Base-by-base conservation (phyloP, 2,888 invertebrate species). In the Steromphala cineraria region DNA sequence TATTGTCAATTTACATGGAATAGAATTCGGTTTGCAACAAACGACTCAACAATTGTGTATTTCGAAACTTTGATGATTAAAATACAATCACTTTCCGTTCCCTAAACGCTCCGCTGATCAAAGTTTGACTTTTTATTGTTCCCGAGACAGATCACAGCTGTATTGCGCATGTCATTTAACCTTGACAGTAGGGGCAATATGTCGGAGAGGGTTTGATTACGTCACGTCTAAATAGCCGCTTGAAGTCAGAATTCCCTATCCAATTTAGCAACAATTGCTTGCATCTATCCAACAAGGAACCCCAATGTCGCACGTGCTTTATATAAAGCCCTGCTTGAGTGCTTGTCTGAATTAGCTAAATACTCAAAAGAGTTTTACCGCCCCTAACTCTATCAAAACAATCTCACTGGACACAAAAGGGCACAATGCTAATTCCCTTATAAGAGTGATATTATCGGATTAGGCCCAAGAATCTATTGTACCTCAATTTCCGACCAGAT, bases 381-480 rank as follows among this genome's bases (percentile, higher is more conserved):
- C 36, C 36, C 40, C 36, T 71, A 71, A 28, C 36, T 31, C 71
- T 15, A n/a, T 71, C 71, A 71, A 71, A 71, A 71, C 71, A 71
- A 71, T 71, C 40, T 36, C n/a, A 71, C n/a, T 31, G 71, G 19
- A 19, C 19, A 71, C 71, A 71, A 71, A 71, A 71, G 71, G 40
- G 28, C 71, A 71, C 71, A 71, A n/a, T 36, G 71, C 71, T 71
- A 71, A 71, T 71, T 71, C 71, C 19, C 36, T 71, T 71, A 71
- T 71, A 71, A 71, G 71, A 71, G 71, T 36, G 71, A 71, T 71
- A 71, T 71, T 71, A 71, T 36, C 28, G 40, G 71, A 71, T 71
- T 71, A 71, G 71, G 13, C 71, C 40, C 17, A 19, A 36, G 15
- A 19, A 19, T 40, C 71, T 31, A 21, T 71, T 71, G 71, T 71